Base-by-base conservation (phyloP, 2,888 invertebrate genomes). In the Leptinotarsa haldemani region DNA sequence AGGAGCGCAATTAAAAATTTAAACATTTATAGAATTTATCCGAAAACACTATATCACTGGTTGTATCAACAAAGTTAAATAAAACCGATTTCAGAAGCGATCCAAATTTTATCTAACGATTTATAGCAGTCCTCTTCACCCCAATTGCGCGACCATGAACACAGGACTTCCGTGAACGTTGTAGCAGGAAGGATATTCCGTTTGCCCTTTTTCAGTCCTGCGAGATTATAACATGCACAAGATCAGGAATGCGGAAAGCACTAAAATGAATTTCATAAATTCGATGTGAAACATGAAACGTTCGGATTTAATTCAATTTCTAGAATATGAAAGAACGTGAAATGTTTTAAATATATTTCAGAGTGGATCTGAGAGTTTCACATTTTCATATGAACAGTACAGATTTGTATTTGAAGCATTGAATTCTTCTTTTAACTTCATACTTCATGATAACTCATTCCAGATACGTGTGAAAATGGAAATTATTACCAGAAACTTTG, bases 141-240 rank as follows among this genome's bases (percentile, higher is more conserved):
- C 30, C 18, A 61, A n/a, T 61, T 61, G 18, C 30, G n/a, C n/a
- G 16, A 30, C 61, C 40, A n/a, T 18, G 30, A 30, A n/a, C 61
- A 3, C 61, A 30, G n/a, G 56, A 56, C 25, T 25, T 18, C 15
- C 12, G 20, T 56, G 56, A 56, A 22, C 25, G 61, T 1, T 61
- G 30, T 30, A 40, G 61, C 30, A 61, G 61, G 61, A 61, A 61
- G 61, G 61, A 61, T 61, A 40, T 40, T 30, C 61, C 56, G 4
- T 56, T 56, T 56, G 56, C 56, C 4, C 22, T 16, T 40, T 61
- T 61, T 30, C n/a, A n/a, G 15, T 16, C 40, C 61, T 40, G 40
- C 30, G n/a, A 40, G n/a, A 61, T 61, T 61, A 61, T 61, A 40
- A 61, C 25, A 30, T 40, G 61, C 58, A 13, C 22, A 16, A 16